phyloP scores from a whole-genome alignment of 2,888 invertebrate genomes.

The Cerastoderma edule region DNA sequence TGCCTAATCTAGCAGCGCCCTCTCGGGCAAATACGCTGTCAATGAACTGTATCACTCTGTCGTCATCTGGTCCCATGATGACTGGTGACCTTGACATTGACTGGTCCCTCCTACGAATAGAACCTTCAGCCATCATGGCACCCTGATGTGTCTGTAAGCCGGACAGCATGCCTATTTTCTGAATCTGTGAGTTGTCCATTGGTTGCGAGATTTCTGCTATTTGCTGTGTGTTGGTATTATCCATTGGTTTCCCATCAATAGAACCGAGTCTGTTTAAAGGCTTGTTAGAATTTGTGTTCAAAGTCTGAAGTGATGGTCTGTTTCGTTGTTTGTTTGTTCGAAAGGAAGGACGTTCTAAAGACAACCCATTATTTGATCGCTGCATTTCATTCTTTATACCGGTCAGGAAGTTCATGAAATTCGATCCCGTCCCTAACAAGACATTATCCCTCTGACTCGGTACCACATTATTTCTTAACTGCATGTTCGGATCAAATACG shows the following conservation, averaged over 20 bases:
- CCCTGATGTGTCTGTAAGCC: not conserved
- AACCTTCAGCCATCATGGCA: not conserved
- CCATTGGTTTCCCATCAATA: too few species aligned
- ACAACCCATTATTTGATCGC: not conserved
- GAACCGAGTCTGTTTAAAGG: too few species aligned
- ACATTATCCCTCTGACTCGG: not conserved
- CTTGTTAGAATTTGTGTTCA: too few species aligned
- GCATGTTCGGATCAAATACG: too few species aligned
- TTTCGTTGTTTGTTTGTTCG: too few species aligned
- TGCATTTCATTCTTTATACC: not conserved
- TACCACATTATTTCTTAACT: too few species aligned
- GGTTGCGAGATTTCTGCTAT: not conserved
- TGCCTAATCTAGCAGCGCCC: not conserved
- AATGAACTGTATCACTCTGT: slow-evolving; percentile 7
- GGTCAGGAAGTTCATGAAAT: slow-evolving; percentile 4
- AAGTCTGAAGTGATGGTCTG: too few species aligned
- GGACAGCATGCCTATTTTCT: not conserved
- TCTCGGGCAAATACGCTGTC: slow-evolving; percentile 6
- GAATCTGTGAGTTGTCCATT: not conserved
- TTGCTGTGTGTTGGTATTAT: too few species aligned
- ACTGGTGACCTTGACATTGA: not conserved
- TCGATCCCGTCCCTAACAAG: not conserved
- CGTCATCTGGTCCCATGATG: not conserved
- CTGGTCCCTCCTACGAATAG: not conserved
- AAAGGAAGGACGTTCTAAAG: too few species aligned